Base-by-base conservation (phyloP, 2,113 vertebrate species). In the Crotalus viridis region DNA sequence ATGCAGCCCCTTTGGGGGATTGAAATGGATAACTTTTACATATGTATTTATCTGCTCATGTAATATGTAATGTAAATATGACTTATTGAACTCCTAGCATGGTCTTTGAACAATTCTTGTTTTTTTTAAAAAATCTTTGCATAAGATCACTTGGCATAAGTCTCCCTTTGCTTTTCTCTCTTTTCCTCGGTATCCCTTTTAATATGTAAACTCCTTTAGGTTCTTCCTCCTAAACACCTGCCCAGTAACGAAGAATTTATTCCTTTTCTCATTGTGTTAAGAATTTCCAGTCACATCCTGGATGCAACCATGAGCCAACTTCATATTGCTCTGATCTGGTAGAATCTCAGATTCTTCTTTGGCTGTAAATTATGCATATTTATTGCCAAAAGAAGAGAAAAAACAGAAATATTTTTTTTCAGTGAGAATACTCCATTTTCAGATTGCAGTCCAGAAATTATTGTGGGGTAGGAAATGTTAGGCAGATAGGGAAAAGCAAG, bases 221-320 rank as follows among this genome's bases (percentile, higher is more conserved):
- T 48, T 8, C 91, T 94, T 85, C 92, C 87, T 48, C 56, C 55
- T 74, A 90, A 85, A 61, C 33, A 64, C 89, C 85, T 2, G 0
- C 64, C 74, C 94, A 61, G 81, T 54, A 2, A 22, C 51, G 51
- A 81, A 43, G 57, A 88, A 33, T 87, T 94, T 91, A 89, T 17
- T 22, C 85, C 59, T 91, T 92, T 87, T 81, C 95, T 95, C 0
- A 1, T 89, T 33, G 55, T 0, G 15, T 90, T 96, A 55, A 90
- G 57, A 22, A 85, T 95, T 95, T 93, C 89, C 89, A 92, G 9
- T 95, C 89, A 55, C 2, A 0, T 96, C 64, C 94, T 89, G 54
- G 95, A 61, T 33, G 93, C 74, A 55, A 46, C 90, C 95, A 51
- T 93, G 74, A 93, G 91, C 61, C 93, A 93, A 10, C 94, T 95